phyloP scores from a whole-genome alignment of 2,797 vertebrate genomes.

The Etheostoma nigrum region DNA sequence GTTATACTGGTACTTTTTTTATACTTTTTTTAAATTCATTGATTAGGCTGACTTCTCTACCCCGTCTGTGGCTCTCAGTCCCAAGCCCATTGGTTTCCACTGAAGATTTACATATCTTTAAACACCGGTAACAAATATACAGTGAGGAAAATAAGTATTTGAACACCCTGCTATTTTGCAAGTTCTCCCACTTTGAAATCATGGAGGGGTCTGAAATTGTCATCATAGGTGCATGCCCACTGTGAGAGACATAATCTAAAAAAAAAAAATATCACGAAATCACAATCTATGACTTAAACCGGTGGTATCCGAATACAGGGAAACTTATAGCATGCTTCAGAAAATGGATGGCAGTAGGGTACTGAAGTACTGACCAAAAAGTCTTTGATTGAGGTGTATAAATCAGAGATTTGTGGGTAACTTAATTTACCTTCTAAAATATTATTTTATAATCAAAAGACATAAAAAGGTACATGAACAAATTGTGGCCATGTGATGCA shows the following conservation, averaged over 20 bases:
- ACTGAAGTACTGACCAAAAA: neutral
- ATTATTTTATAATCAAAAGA: conserved; percentile 1
- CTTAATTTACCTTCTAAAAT: neutral
- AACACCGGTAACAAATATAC: neutral
- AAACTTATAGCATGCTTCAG: neutral
- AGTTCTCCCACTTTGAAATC: too few species aligned
- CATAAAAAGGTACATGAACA: neutral
- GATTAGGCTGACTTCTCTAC: neutral
- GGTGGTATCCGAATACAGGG: neutral
- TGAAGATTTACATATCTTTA: neutral
- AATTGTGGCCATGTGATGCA: neutral
- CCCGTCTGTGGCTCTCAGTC: neutral
- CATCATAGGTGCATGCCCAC: too few species aligned
- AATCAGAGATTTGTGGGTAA: neutral
- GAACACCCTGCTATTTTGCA: too few species aligned
- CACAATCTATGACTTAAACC: neutral
- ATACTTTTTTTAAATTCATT: neutral
- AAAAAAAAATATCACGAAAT: too few species aligned
- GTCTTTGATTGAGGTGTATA: neutral
- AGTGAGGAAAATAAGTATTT: too few species aligned
- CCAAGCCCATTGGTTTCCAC: too few species aligned
- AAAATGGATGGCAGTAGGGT: neutral
- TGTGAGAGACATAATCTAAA: too few species aligned
- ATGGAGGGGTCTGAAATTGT: too few species aligned
- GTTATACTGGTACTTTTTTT: neutral